These are phyloP conservation scores for Lacanobia wlatinum DNA, from an alignment of 2,888 invertebrate genomes.

Conservation along the genomic window DNA sequence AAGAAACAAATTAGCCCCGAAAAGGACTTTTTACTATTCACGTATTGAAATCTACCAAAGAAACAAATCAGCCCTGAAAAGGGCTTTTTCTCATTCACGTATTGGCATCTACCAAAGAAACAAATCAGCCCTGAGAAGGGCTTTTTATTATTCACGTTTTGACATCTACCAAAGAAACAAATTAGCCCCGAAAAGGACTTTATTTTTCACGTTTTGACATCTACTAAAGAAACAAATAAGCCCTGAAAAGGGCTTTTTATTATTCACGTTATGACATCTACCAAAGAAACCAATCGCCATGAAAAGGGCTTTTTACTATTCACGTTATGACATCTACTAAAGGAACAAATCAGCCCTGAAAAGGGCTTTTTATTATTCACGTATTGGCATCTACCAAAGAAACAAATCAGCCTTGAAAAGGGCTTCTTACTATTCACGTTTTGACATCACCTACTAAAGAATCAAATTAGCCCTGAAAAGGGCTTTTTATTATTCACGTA, in stretches of 20 bases:
- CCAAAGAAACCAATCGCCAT: constrained; percentile 72
- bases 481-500: constrained; percentile 71
- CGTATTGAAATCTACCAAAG: neutral
- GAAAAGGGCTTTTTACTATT: constrained; percentile 84
- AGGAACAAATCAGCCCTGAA: no score
- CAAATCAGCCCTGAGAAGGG: neutral
- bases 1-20: no score
- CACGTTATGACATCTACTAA: no score
- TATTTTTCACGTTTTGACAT: constrained; percentile 62
- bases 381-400: constrained; percentile 36
- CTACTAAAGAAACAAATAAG: constrained; percentile 37
- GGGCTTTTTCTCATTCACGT: neutral
- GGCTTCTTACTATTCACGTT: neutral
- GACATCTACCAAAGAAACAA: constrained; percentile 48
- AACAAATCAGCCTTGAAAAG: constrained; percentile 18
- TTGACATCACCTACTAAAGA: neutral
- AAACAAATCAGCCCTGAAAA: neutral
- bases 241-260: neutral
- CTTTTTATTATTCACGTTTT: constrained; percentile 25
- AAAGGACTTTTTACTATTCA: neutral
- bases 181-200: constrained; percentile 87
- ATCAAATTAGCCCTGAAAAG: constrained; percentile 83
- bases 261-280: neutral
- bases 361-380: neutral
- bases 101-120: neutral